Conservation (phyloP, 2,888 invertebrate genomes). For the Galeruca laticollis region DNA sequence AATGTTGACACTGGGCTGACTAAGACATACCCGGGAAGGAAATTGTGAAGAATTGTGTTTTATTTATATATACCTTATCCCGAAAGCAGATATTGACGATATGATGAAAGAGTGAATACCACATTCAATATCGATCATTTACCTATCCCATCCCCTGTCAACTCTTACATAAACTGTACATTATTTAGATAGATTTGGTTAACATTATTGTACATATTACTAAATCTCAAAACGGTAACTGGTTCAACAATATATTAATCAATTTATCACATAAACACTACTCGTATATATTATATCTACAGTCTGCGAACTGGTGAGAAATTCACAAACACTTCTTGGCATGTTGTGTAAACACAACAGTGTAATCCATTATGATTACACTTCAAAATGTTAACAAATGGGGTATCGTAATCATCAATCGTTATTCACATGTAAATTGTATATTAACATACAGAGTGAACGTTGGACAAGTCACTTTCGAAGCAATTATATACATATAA, state of each 20-base stretch:
- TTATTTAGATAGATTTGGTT: too few relatives aligned
- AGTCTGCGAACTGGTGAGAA: background rate
- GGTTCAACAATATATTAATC: background rate
- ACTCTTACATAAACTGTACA: too few relatives aligned
- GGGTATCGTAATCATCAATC: background rate
- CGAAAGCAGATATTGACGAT: too few relatives aligned
- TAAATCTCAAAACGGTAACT: too few relatives aligned
- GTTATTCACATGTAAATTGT: background rate
- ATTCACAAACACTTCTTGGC: conserved; percentile 1
- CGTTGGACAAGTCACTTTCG: background rate
- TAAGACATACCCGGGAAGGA: too few relatives aligned
- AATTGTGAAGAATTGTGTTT: too few relatives aligned
- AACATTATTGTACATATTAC: too few relatives aligned
- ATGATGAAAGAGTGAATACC: too few relatives aligned
- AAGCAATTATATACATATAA: background rate
- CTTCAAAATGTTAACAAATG: background rate
- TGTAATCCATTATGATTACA: conserved; percentile 7
- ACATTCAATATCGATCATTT: too few relatives aligned
- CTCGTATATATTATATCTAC: conserved; percentile 3
- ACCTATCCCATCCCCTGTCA: too few relatives aligned
- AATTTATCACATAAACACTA: background rate
- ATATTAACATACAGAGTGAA: background rate
- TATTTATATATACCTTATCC: too few relatives aligned
- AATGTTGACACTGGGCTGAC: too few relatives aligned
- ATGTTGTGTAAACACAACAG: background rate